Base-by-base conservation (phyloP, 2,888 invertebrate species). In the Aphelenchoides bicaudatus region DNA sequence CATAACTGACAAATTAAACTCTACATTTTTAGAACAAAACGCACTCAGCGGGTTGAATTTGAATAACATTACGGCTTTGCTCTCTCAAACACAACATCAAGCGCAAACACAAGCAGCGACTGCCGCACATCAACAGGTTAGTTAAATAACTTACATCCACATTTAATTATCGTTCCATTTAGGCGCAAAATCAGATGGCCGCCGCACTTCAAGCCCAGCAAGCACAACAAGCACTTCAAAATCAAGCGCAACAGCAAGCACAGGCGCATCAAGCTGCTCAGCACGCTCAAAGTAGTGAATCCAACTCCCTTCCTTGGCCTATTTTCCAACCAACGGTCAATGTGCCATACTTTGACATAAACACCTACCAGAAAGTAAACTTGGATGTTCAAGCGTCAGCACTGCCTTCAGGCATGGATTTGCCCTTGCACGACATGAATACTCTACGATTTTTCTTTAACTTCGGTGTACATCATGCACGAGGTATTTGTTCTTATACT, bases 391-490 rank as follows among this genome's bases (percentile, higher is more conserved):
- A 59, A 21, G 71, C 70, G 30, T 72, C 72, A 21, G 63, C 67
- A 25, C 66, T 72, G 48, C 46, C 63, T 5, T 68, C 63, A 29
- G 75, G 75, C 34, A 65, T 71, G 62, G 75, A 75, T 56, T 67
- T 75, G 19, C 75, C 75, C 13, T 58, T 75, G 5, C 59, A 66
- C 23, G 73, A 75, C 56, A 70, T 75, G 50, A 62, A 69, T 21
- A 73, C 75, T 3, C 57, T 75, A 8, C 65, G 72, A 28, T 73
- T 73, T 53, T 74, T 73, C 61, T 74, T 72, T 68, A 74, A 74
- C 54, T 67, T 74, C 43, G 74, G 74, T 25, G 72, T 74, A 6
- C 70, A 72, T 50, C 74, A 74, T 39, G 70, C 74, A 2, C 56
- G 71, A 23, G n/a, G n/a, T n/a, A n/a, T n/a, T n/a, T n/a, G n/a